Percentiles rank a stretch among this genome's conserved stretches.
Evolutionary conservation across 1,140 invertebrate genomes (phyloP).

Genomic region (Zeugodacus cucurbitae): DNA sequence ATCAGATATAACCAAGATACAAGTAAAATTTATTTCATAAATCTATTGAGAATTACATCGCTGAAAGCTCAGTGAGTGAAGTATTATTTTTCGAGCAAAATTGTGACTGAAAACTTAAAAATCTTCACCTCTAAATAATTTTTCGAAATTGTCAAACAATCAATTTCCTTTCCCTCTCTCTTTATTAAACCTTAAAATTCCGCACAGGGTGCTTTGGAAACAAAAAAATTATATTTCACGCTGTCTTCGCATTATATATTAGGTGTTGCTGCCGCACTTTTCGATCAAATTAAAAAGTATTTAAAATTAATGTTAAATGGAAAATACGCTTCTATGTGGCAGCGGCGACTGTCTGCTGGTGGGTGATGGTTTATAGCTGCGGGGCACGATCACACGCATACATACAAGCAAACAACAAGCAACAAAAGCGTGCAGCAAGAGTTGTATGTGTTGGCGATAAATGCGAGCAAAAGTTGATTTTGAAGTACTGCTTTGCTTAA

Average conservation of each 20-base stretch:
- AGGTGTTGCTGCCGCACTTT: conserved; percentile 13
- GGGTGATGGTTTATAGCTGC: conserved; percentile 17
- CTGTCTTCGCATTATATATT: neutral
- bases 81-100: too few relatives aligned
- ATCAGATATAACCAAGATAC: too few relatives aligned
- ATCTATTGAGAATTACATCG: too few relatives aligned
- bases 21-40: too few relatives aligned
- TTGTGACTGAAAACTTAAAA: too few relatives aligned
- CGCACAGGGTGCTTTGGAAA: neutral
- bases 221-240: neutral
- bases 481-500: conserved; percentile 8
- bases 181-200: neutral
- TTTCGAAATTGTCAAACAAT: too few relatives aligned
- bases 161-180: neutral
- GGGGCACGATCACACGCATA: neutral
- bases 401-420: neutral
- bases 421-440: neutral
- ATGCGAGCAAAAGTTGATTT: conserved; percentile 6
- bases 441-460: neutral
- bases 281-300: conserved; percentile 25
- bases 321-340: neutral
- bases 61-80: too few relatives aligned
- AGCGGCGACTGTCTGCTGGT: conserved; percentile 8
- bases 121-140: too few relatives aligned
- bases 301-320: conserved; percentile 12